Evolutionary conservation across 2,888 invertebrate genomes (phyloP), one percentile per base, ranked within the genome.

Genomic region (Carterocephalus palaemon): DNA sequence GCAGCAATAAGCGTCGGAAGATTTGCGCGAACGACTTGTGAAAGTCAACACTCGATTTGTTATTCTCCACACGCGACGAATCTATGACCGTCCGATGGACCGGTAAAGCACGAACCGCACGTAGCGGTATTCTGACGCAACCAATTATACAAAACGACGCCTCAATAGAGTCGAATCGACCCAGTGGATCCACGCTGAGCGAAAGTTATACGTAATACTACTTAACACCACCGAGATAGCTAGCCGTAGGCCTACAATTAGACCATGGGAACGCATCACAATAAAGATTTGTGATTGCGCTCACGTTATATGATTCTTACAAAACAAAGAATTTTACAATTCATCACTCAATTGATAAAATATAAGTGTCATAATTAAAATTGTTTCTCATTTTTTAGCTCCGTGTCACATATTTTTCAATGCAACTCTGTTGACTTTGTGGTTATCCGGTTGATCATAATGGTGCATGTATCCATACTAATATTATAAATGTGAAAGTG

Each of bases 71-170:
- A 78, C 82, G 75, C 70, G 66, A 71, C 60, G 50, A 54, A 57
- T 38, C 46, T 45, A 45, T 45, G 43, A 37, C 43, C 43, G 43
- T 7, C 20, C 31, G 43, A 45, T 37, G 43, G 43, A 64, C 70
- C 69, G 70, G 75, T 79, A 76, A 61, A 69, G 67, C 72, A 73
- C 68, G 29, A 43, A 47, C 47, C 52, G 40, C 53, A 70, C 68
- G 64, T 75, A 78, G 72, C 74, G 72, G 71, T 69, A 68, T 54
- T 71, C 65, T 83, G 84, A 85, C 76, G 85, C 75, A 84, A 85
- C 77, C 77, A 75, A 82, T 82, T 81, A 79, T 75, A 73, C 72
- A n/a, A n/a, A n/a, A 72, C 65, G 70, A 74, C 72, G 64, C 64
- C 62, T 71, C 70, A 69, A 71, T 73, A 67, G 70, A 62, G 47